These are phyloP conservation scores for Channa argus DNA, from an alignment of 2,113 vertebrate species.

Conservation along the genomic window DNA sequence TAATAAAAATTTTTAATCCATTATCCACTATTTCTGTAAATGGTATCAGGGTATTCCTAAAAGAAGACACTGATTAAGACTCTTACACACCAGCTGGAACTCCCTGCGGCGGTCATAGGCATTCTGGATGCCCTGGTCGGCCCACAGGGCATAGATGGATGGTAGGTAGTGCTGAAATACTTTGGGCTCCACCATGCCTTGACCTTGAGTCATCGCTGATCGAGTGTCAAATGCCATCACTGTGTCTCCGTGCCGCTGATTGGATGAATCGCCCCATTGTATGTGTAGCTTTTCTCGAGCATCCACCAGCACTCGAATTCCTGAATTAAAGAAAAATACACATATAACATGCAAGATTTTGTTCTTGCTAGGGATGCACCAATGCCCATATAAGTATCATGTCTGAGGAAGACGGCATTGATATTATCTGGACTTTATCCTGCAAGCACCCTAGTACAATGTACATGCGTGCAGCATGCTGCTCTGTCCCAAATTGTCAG, in stretches of 20 bases:
- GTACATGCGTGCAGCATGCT: too few relatives aligned
- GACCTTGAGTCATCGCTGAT: conserved; percentile 78
- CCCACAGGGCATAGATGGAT: conserved; percentile 90
- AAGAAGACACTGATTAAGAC: background rate
- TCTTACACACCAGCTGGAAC: conserved; percentile 93
- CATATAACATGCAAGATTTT: background rate
- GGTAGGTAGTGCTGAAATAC: conserved; percentile 90
- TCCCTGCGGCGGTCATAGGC: conserved; percentile 95
- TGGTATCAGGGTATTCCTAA: too few relatives aligned
- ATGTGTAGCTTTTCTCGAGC: conserved; percentile 96
- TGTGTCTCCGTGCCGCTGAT: conserved; percentile 88
- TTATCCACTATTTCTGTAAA: too few relatives aligned
- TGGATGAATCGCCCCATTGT: conserved; percentile 90
- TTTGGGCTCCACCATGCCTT: conserved; percentile 89
- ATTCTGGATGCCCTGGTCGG: conserved; percentile 91
- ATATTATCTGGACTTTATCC: too few relatives aligned
- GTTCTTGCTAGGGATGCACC: background rate
- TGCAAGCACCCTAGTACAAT: too few relatives aligned
- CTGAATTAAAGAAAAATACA: conserved; percentile 68
- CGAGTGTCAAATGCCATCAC: conserved; percentile 97
- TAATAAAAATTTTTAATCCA: too few relatives aligned
- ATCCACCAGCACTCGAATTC: conserved; percentile 95
- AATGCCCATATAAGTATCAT: too few relatives aligned
- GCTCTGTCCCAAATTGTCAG: too few relatives aligned
- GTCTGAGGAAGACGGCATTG: too few relatives aligned